Evolutionary conservation across 1,140 invertebrate species (phyloP).

Genomic region (Temnothorax curvispinosus): DNA sequence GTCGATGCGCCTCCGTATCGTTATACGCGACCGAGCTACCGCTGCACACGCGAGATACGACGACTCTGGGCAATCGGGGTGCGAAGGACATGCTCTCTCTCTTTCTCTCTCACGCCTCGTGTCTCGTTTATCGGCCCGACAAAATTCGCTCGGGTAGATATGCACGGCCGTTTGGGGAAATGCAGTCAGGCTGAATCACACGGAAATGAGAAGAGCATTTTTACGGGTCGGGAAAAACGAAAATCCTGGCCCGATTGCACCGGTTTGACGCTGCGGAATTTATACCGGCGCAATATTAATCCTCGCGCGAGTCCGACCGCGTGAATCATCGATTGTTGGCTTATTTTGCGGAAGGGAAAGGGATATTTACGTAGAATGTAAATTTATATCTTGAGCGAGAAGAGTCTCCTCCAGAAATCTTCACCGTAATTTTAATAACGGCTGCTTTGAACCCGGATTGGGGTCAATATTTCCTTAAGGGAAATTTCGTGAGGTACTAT

Average conservation of each 20-base stretch:
- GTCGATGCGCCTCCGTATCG: slow-evolving; percentile 42
- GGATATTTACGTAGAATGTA: not conserved
- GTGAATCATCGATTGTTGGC: not conserved
- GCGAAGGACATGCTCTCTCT: not conserved
- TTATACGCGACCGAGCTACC: slow-evolving; percentile 23
- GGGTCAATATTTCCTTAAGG: not conserved
- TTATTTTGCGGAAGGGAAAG: not conserved
- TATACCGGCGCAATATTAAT: slow-evolving; percentile 11
- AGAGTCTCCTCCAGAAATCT: not conserved
- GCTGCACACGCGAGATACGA: slow-evolving; percentile 42
- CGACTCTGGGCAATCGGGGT: not conserved
- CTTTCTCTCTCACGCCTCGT: not conserved
- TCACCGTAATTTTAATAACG: not conserved
- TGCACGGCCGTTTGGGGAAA: slow-evolving; percentile 10
- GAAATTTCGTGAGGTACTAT: not conserved
- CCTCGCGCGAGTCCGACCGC: not conserved
- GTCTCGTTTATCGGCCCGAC: slow-evolving; percentile 15
- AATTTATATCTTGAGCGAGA: not conserved
- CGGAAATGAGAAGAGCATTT: not conserved
- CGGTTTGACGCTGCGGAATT: not conserved
- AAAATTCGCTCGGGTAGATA: slow-evolving; percentile 11
- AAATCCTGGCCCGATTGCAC: not conserved
- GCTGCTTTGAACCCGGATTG: not conserved
- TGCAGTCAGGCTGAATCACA: not conserved
- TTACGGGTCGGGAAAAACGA: not conserved